Conservation (phyloP, 2,113 vertebrate genomes). For the rabbit (Oryctolagus cuniculus) region DNA sequence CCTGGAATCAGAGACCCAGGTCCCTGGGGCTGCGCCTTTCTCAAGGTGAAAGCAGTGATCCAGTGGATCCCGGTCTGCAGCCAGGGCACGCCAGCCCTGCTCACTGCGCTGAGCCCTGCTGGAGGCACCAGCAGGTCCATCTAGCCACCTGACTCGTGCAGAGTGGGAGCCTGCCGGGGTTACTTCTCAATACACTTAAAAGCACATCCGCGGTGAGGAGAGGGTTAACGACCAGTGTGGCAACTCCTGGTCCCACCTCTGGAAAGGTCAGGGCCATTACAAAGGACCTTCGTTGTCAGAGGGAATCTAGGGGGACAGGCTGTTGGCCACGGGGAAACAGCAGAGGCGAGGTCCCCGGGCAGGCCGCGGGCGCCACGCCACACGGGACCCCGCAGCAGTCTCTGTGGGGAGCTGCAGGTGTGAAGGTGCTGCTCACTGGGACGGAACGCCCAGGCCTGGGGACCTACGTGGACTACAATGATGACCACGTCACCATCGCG, state of each 20-base stretch:
- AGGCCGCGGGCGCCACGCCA: too few relatives aligned
- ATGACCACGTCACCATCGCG: too few relatives aligned
- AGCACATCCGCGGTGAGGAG: neutral
- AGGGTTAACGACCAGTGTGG: neutral
- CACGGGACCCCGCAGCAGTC: too few relatives aligned
- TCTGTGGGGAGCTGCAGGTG: too few relatives aligned
- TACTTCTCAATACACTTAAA: neutral
- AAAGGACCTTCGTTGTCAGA: neutral
- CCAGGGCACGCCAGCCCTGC: too few relatives aligned
- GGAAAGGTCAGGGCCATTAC: neutral
- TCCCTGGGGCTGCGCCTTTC: too few relatives aligned
- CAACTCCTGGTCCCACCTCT: neutral
- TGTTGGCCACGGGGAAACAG: too few relatives aligned
- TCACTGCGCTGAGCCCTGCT: too few relatives aligned
- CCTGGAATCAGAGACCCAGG: neutral
- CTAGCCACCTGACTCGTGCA: neutral
- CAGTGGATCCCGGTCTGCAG: too few relatives aligned
- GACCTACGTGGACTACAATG: neutral
- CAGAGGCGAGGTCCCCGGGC: neutral
- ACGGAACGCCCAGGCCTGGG: neutral
- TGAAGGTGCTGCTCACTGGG: fast-evolving
- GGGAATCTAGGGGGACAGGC: neutral
- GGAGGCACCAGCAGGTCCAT: neutral
- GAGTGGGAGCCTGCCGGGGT: fast-evolving
- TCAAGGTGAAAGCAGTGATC: too few relatives aligned